phyloP scores from a whole-genome alignment of 2,113 vertebrate species.

The Equus przewalskii region DNA sequence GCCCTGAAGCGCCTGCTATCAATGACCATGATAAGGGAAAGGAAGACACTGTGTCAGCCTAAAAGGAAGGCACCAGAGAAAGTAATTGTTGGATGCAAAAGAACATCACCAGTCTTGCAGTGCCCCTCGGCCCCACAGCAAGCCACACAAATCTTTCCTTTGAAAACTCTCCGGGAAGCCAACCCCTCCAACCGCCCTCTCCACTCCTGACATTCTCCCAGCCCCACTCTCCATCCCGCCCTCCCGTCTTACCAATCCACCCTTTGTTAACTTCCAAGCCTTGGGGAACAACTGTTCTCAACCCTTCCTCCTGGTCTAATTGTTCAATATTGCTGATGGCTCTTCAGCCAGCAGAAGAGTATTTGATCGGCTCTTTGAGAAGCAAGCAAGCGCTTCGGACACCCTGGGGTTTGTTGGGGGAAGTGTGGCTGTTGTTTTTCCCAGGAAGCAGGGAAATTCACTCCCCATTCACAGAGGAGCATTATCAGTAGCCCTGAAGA shows the following conservation, averaged over 20 bases:
- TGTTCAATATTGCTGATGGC: constrained; percentile 83
- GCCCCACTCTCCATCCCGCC: constrained; percentile 20
- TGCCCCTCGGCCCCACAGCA: background rate
- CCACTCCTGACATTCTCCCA: constrained; percentile 2
- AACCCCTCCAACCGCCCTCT: background rate
- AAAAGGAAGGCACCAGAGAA: constrained; percentile 63
- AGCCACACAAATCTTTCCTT: constrained; percentile 30
- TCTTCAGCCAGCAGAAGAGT: constrained; percentile 74
- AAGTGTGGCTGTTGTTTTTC: background rate
- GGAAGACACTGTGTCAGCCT: constrained; percentile 54
- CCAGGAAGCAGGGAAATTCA: constrained; percentile 13
- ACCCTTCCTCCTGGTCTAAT: constrained; percentile 73
- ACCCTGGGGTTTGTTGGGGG: constrained; percentile 1
- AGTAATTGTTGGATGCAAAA: constrained; percentile 55
- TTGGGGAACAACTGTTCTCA: constrained; percentile 57
- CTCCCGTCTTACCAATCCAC: constrained; percentile 63
- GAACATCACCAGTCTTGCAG: constrained; percentile 36
- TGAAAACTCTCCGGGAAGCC: constrained; percentile 67
- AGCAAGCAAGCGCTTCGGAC: constrained; percentile 77
- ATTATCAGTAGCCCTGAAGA: background rate
- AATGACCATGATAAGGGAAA: constrained; percentile 42
- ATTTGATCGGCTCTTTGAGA: constrained; percentile 76
- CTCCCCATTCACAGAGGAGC: constrained; percentile 15
- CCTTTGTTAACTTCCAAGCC: constrained; percentile 73
- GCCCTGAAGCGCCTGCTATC: constrained; percentile 42